Conservation (phyloP, 92 coral and sea anemone genomes). For the Chrysogorgia sp. region DNA sequence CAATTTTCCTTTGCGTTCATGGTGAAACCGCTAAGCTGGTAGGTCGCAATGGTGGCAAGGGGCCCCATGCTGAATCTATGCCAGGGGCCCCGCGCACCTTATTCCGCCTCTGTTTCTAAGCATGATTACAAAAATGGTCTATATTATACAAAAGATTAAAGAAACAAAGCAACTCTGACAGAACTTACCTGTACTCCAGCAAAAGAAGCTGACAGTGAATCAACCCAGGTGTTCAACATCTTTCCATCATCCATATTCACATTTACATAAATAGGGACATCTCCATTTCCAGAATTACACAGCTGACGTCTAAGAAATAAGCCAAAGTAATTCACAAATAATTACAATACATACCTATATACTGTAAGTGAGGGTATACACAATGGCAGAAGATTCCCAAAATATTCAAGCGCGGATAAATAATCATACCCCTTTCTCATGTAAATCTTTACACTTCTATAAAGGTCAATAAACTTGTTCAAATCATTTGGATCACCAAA, state of each 20-base stretch:
- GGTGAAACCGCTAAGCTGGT: too few relatives aligned
- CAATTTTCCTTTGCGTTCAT: too few relatives aligned
- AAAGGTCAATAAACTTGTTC: slow-evolving; percentile 84
- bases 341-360: too few relatives aligned
- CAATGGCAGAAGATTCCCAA: too few relatives aligned
- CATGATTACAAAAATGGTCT: too few relatives aligned
- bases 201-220: slow-evolving; percentile 92
- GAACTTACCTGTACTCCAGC: slow-evolving; percentile 88
- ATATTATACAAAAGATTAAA: too few relatives aligned
- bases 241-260: slow-evolving; percentile 87
- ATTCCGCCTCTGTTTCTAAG: too few relatives aligned
- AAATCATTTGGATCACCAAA: slow-evolving; percentile 93
- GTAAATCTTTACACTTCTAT: slow-evolving; percentile 66
- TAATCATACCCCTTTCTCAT: slow-evolving; percentile 86
- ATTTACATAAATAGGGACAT: slow-evolving; percentile 81
- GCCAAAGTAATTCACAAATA: too few relatives aligned
- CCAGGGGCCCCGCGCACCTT: too few relatives aligned
- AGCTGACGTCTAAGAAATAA: slow-evolving; percentile 63
- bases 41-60: too few relatives aligned
- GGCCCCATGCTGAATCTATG: too few relatives aligned
- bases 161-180: background rate
- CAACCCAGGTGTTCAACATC: slow-evolving; percentile 83
- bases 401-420: background rate
- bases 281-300: slow-evolving; percentile 84
- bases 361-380: too few relatives aligned